Conservation (phyloP, 1,140 invertebrate genomes). For the Papilio helenus region DNA sequence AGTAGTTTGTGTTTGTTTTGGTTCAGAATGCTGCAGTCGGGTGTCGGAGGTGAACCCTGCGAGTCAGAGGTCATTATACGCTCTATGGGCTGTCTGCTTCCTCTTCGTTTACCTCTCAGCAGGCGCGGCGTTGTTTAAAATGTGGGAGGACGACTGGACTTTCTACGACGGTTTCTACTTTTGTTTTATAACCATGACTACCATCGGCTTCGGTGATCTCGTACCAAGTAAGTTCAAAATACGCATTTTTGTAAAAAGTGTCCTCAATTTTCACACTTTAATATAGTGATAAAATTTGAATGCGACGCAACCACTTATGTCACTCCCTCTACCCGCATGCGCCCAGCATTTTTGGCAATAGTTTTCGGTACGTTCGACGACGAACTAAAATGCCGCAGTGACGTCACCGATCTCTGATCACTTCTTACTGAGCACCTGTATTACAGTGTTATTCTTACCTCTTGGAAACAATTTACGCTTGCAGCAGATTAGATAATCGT, state of each 20-base stretch:
- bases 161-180: conserved; percentile 98
- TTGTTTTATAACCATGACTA: conserved; percentile 97
- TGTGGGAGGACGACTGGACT: conserved; percentile 94
- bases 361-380: neutral
- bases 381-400: neutral
- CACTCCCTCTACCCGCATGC: neutral
- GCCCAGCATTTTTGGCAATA: conserved; percentile 9
- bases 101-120: conserved; percentile 91
- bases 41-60: conserved; percentile 73
- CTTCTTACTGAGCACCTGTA: neutral
- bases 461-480: neutral
- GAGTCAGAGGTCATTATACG: conserved; percentile 85
- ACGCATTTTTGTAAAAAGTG: neutral
- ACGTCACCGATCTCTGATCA: conserved; percentile 1
- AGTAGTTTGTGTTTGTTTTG: neutral
- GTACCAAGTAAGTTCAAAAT: conserved; percentile 90
- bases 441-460: neutral
- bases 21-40: conserved; percentile 70
- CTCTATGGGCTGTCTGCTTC: conserved; percentile 87
- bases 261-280: neutral
- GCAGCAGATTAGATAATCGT: neutral
- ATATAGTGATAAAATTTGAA: conserved; percentile 13
- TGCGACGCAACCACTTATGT: neutral
- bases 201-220: conserved; percentile 96
- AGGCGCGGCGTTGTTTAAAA: conserved; percentile 88